Evolutionary conservation across 2,113 vertebrate genomes (phyloP).

Genomic region (Ceyx melanurus): DNA sequence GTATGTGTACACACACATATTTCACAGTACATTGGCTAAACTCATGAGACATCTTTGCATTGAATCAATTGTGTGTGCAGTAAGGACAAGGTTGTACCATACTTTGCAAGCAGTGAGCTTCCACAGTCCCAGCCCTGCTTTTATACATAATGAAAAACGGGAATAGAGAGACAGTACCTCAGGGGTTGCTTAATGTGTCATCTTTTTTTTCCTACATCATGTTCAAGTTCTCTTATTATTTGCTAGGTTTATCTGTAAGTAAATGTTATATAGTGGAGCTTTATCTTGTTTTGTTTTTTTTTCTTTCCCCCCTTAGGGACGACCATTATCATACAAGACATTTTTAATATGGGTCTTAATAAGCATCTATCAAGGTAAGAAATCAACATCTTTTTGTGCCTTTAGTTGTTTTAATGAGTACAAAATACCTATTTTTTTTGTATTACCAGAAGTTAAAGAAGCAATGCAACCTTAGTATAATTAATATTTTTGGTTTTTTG

Average conservation of each 20-base stretch:
- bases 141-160: fast-evolving
- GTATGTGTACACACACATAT: not conserved
- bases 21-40: not conserved
- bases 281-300: not conserved
- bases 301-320: slow-evolving; percentile 75
- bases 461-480: not conserved
- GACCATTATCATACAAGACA: slow-evolving; percentile 93
- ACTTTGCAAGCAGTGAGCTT: not conserved
- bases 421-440: not conserved
- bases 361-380: slow-evolving; percentile 97
- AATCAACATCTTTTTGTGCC: not conserved
- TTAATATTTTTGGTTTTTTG: not conserved
- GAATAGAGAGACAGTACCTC: not conserved
- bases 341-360: slow-evolving; percentile 98
- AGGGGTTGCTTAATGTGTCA: not conserved
- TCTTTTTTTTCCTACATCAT: not conserved
- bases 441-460: not conserved
- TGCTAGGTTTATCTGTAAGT: not conserved
- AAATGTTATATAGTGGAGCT: not conserved
- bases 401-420: not conserved
- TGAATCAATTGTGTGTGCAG: slow-evolving; percentile 24
- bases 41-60: not conserved
- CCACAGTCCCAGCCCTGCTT: not conserved
- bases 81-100: not conserved
- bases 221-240: not conserved